Evolutionary conservation across 1,140 invertebrate species (phyloP).

Genomic region (Temnothorax nylanderi): DNA sequence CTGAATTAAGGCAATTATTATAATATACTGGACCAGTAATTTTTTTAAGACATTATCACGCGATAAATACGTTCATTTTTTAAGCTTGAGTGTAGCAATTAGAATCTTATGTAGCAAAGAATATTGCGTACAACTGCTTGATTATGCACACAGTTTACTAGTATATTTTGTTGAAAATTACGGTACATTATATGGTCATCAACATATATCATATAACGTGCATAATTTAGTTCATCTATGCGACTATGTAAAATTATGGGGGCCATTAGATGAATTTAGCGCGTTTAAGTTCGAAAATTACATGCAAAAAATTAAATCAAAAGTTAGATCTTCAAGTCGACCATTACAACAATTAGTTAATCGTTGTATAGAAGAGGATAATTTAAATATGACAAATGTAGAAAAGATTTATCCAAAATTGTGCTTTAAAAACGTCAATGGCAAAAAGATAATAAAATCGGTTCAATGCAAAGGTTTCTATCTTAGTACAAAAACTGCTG

Average conservation of each 20-base stretch:
- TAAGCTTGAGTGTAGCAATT: conserved; percentile 54
- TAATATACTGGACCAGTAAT: conserved; percentile 53
- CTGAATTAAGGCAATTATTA: conserved; percentile 60
- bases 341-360: conserved; percentile 21
- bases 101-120: conserved; percentile 55
- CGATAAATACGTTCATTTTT: conserved; percentile 56
- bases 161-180: conserved; percentile 58
- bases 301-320: too few species aligned
- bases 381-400: conserved; percentile 1
- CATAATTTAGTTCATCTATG: too few species aligned
- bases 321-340: too few species aligned
- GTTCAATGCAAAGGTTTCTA: conserved; percentile 25
- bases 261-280: too few species aligned
- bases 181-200: conserved; percentile 25
- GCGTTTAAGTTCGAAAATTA: too few species aligned
- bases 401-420: conserved; percentile 29
- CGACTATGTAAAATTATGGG: too few species aligned
- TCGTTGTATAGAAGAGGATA: conserved; percentile 20
- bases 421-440: background rate
- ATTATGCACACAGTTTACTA: conserved; percentile 47
- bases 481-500: conserved; percentile 5
- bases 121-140: background rate
- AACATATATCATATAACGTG: too few species aligned
- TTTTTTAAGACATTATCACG: conserved; percentile 21
- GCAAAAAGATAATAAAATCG: conserved; percentile 2